These are phyloP conservation scores for Vireo griseus DNA, from an alignment of 2,797 vertebrate genomes.

Conservation along the genomic window DNA sequence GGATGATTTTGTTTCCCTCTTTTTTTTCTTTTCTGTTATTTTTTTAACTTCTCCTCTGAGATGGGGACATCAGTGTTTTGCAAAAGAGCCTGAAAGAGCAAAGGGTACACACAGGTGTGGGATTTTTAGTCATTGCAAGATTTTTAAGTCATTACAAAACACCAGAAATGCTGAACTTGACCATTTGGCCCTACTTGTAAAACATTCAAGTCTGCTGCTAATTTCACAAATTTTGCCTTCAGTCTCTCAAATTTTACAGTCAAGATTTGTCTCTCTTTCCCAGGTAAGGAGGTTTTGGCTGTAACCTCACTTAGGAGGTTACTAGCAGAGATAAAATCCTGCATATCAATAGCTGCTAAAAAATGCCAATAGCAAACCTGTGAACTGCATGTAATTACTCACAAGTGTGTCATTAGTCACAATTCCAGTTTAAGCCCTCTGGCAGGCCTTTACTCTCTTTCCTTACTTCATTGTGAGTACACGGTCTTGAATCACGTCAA, in stretches of 20 bases:
- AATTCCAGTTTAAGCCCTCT: background rate
- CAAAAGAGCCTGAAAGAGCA: background rate
- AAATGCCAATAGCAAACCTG: background rate
- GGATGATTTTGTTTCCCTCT: background rate
- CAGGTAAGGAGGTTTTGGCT: background rate
- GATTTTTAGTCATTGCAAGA: background rate
- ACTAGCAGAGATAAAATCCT: background rate
- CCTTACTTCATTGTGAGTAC: background rate
- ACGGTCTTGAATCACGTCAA: background rate
- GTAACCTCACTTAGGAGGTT: fast-evolving
- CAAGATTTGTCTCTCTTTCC: background rate
- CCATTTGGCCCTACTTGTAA: background rate
- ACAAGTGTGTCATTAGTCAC: background rate
- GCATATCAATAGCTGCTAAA: background rate
- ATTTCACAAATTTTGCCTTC: background rate
- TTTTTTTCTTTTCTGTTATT: background rate
- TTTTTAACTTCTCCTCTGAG: background rate
- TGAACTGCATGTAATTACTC: background rate
- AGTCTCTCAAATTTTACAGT: background rate
- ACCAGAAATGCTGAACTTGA: background rate
- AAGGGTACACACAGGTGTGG: background rate
- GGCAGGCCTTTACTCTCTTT: background rate
- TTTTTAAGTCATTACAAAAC: background rate
- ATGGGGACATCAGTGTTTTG: background rate
- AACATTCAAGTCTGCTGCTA: background rate